Evolutionary conservation across 2,113 vertebrate species (phyloP).

Genomic region (Trichechus manatus): DNA sequence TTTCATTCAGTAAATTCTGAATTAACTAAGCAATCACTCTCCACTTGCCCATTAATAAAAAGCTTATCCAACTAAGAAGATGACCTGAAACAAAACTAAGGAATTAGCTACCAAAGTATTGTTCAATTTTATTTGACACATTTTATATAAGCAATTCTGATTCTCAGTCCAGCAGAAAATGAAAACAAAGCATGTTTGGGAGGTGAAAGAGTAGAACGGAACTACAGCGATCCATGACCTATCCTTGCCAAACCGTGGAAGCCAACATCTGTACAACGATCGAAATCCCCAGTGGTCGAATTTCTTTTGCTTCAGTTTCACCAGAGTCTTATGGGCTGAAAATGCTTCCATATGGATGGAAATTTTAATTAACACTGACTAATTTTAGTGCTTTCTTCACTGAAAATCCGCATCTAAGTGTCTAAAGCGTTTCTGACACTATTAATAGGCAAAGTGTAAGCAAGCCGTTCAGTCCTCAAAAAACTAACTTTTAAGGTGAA

Average conservation of each 20-base stretch:
- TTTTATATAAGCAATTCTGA: neutral
- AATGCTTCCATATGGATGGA: neutral
- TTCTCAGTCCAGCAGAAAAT: neutral
- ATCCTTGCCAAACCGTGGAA: neutral
- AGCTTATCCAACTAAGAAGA: neutral
- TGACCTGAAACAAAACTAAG: constrained; percentile 14
- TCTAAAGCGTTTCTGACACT: neutral
- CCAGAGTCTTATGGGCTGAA: neutral
- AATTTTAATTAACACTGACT: neutral
- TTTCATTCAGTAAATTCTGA: neutral
- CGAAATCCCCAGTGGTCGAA: neutral
- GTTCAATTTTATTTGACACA: neutral
- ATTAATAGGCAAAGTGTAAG: neutral
- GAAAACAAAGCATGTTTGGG: neutral
- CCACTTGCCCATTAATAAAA: neutral
- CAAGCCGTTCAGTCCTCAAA: neutral
- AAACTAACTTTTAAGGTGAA: neutral
- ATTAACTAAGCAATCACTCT: neutral
- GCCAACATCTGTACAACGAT: neutral
- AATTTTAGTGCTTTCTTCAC: neutral
- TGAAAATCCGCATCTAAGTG: neutral
- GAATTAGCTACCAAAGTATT: neutral
- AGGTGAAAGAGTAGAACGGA: neutral
- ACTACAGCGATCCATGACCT: neutral
- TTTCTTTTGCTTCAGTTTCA: constrained; percentile 19